Evolutionary conservation across 2,113 vertebrate species (phyloP).

Genomic region (Phrynosoma platyrhinos): DNA sequence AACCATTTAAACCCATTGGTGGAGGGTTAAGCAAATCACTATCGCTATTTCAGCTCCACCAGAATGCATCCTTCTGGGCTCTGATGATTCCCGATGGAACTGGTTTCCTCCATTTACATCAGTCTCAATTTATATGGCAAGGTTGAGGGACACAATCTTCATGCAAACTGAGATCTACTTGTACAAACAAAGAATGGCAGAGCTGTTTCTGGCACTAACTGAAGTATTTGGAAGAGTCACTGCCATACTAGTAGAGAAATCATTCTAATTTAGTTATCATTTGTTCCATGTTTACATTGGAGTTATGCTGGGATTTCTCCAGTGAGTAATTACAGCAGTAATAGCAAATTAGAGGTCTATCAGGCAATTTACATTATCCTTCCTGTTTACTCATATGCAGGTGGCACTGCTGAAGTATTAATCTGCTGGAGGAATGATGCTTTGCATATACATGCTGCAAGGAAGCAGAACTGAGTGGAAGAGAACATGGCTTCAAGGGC

Average conservation of each 20-base stretch:
- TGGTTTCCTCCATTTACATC: too few relatives aligned
- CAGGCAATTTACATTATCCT: constrained; percentile 25
- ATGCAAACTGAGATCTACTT: too few relatives aligned
- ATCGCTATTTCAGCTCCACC: too few relatives aligned
- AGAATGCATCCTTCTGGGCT: too few relatives aligned
- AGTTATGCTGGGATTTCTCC: constrained; percentile 9
- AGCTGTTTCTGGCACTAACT: background rate
- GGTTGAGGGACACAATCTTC: too few relatives aligned
- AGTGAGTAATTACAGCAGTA: constrained; percentile 24
- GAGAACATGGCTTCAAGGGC: background rate
- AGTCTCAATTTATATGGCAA: background rate
- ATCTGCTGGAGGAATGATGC: accelerated
- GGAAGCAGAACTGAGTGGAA: background rate
- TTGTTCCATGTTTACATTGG: constrained; percentile 35
- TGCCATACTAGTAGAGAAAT: background rate
- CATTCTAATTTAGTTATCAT: constrained; percentile 35
- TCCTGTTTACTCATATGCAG: background rate
- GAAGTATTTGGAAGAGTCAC: background rate
- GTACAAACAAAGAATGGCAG: background rate
- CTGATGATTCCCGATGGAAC: too few relatives aligned
- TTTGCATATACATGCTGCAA: background rate
- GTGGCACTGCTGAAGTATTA: background rate
- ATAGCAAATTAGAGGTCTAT: constrained; percentile 21
- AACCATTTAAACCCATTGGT: too few relatives aligned
- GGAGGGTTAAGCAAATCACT: too few relatives aligned